Base-by-base conservation (phyloP, 2,888 invertebrate species). In the Drosophila fungiperda region DNA sequence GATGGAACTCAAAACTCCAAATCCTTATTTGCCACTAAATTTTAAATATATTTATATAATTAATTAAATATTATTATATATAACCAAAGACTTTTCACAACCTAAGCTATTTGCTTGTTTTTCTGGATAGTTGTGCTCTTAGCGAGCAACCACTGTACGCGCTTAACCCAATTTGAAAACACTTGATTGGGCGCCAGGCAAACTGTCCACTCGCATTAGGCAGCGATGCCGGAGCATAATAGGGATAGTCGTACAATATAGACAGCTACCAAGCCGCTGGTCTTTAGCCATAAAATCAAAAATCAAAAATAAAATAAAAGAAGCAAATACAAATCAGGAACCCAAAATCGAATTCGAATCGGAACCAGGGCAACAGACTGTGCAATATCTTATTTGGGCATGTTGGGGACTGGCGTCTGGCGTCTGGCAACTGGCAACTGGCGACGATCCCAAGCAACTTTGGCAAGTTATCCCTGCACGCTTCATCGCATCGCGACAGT, bases 161-260 rank as follows among this genome's bases (percentile, higher is more conserved):
- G 71, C 68, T 73, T 86, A 88, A 83, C 88, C 85, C 89, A 85
- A 85, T 85, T 85, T 85, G 68, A 80, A 82, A 91, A 91, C 91
- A 91, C 91, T 91, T 91, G 91, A 91, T 91, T 91, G 91, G 92
- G 91, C 91, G 92, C 92, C 91, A 88, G 89, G 87, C 85, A 86
- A 89, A 77, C 76, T 83, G 89, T 87, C 85, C 78, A 72, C 70
- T 73, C 77, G 71, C 73, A 90, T 91, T 90, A 90, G 83, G 60
- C 67, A 68, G 20, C 57, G 54, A 62, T 62, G 57, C 61, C 26
- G 45, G 3, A 32, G 29, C 74, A 68, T 68, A 62, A 58, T 68
- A 68, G 58, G 57, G 32, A 63, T 76, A 71, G 65, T 57, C 55
- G 73, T 71, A 72, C 82, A 71, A 82, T 87, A 74, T 80, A 80